These are phyloP conservation scores for Lampris megalopsis DNA, from an alignment of 2,113 vertebrate genomes.

Conservation along the genomic window DNA sequence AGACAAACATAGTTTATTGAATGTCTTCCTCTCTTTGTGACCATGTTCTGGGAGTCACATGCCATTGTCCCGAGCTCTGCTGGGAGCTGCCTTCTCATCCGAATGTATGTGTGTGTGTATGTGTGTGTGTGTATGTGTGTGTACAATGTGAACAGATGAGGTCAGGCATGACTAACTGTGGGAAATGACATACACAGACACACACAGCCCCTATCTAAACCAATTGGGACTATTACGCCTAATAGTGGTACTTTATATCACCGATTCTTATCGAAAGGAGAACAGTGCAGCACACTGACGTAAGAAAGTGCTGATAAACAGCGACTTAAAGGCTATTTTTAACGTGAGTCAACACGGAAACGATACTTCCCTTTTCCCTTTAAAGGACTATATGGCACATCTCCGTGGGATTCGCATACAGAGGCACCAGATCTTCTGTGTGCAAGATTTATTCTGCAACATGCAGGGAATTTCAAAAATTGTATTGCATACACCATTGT, in stretches of 20 bases:
- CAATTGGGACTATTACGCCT: conserved; percentile 53
- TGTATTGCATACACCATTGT: too few species aligned
- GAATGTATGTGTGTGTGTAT: conserved; percentile 34
- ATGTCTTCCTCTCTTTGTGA: conserved; percentile 78
- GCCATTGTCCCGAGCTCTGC: conserved; percentile 69
- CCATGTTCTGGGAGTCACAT: conserved; percentile 69
- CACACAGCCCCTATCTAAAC: conserved; percentile 34
- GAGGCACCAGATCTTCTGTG: background rate
- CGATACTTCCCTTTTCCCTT: conserved; percentile 52
- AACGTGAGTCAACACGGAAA: conserved; percentile 49
- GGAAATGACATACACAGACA: conserved; percentile 48
- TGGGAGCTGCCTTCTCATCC: conserved; percentile 62
- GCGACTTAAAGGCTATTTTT: conserved; percentile 47
- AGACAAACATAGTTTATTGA: conserved; percentile 65
- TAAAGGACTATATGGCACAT: conserved; percentile 20
- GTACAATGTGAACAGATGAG: conserved; percentile 14
- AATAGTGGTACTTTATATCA: conserved; percentile 52
- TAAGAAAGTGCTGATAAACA: conserved; percentile 32
- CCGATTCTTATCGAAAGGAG: conserved; percentile 57
- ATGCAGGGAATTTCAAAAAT: too few species aligned
- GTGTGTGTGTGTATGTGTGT: conserved; percentile 20
- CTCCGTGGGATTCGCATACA: conserved; percentile 51
- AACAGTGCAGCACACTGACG: conserved; percentile 24
- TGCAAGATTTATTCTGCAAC: too few species aligned
- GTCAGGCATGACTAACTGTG: conserved; percentile 44